Conservation (phyloP, 2,888 invertebrate species). For the Limnephilus marmoratus region DNA sequence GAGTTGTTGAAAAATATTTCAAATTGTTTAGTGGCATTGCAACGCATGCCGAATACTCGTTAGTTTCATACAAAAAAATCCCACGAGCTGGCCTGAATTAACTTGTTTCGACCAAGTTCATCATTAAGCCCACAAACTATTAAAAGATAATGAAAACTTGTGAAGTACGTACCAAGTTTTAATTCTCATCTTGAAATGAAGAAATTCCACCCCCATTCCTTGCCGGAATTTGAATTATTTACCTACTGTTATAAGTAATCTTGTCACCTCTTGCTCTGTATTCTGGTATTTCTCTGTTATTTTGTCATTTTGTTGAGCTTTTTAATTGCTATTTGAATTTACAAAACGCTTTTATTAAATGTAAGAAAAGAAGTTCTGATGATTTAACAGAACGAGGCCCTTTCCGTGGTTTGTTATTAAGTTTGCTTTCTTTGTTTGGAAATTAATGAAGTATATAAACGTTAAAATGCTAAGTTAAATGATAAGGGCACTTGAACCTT, state of each 20-base stretch:
- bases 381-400: not conserved
- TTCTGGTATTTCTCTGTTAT: not conserved
- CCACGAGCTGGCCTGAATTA: not conserved
- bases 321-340: not conserved
- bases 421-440: not conserved
- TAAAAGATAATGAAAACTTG: not conserved
- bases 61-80: not conserved
- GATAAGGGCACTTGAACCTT: not conserved
- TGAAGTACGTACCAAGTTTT: not conserved
- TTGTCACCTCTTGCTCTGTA: not conserved
- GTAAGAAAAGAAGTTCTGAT: not conserved
- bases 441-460: not conserved
- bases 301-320: not conserved
- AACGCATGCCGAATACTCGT: too few species aligned
- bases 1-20: too few species aligned
- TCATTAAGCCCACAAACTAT: not conserved
- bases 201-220: not conserved
- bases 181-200: not conserved
- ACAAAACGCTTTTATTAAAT: not conserved
- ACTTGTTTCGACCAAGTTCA: not conserved
- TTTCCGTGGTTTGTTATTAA: not conserved
- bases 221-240: not conserved
- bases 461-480: not conserved
- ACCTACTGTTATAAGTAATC: not conserved
- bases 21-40: too few species aligned